Evolutionary conservation across 2,113 vertebrate genomes (phyloP).

Genomic region (Megaleporinus macrocephalus): DNA sequence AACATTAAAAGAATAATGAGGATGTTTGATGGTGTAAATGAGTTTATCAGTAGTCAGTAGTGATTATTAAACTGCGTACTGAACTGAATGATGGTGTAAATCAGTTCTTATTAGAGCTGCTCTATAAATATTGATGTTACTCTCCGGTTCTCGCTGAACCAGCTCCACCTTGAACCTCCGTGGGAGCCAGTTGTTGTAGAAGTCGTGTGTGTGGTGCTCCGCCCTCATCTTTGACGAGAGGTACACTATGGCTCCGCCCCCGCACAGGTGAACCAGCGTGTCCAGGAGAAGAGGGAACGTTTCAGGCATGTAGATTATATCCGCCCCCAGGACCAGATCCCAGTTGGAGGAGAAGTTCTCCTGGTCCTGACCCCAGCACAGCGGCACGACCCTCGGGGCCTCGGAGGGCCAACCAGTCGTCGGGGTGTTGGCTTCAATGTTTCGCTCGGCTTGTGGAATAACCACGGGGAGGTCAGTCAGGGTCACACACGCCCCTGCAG

Average conservation of each 20-base stretch:
- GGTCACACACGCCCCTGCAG: constrained; percentile 82
- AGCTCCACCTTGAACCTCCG: constrained; percentile 76
- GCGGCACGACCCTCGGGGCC: constrained; percentile 70
- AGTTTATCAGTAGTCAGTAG: too few species aligned
- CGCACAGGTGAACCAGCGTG: constrained; percentile 82
- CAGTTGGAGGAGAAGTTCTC: constrained; percentile 78
- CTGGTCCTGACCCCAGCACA: constrained; percentile 85
- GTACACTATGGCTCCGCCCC: constrained; percentile 70
- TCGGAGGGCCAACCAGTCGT: constrained; percentile 59
- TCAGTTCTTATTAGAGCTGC: constrained; percentile 58
- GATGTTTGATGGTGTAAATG: too few species aligned
- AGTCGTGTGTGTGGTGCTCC: constrained; percentile 76
- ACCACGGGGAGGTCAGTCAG: constrained; percentile 85
- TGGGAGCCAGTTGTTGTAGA: constrained; percentile 77
- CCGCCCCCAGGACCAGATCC: constrained; percentile 85
- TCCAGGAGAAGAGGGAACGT: constrained; percentile 80
- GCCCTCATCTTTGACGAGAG: constrained; percentile 85
- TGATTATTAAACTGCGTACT: too few species aligned
- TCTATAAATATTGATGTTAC: constrained; percentile 83
- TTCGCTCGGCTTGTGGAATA: constrained; percentile 80
- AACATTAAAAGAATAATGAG: too few species aligned
- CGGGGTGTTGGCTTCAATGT: constrained; percentile 79
- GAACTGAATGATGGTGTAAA: too few species aligned
- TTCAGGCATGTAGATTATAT: constrained; percentile 84
- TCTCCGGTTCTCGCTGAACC: constrained; percentile 68